phyloP scores from a whole-genome alignment of 2,888 invertebrate genomes.

The Zeuzera pyrina region DNA sequence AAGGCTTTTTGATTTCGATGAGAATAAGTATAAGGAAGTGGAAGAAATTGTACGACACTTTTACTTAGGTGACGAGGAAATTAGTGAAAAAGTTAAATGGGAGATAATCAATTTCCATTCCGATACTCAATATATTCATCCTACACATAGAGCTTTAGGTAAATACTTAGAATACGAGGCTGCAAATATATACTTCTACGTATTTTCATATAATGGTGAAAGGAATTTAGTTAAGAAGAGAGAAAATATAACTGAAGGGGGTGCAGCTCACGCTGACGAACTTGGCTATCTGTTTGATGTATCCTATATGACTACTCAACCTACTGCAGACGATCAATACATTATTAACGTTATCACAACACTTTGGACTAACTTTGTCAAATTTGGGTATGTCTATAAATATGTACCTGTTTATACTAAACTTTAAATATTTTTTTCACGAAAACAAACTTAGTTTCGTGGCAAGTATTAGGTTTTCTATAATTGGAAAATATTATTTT shows the following conservation, averaged over 20 bases:
- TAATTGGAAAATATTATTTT: no score
- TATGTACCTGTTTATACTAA: no score
- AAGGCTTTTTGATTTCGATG: slow-evolving; percentile 16
- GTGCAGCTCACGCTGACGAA: slow-evolving; percentile 39
- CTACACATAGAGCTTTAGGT: no score
- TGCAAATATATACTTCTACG: slow-evolving; percentile 36
- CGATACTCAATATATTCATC: slow-evolving; percentile 24
- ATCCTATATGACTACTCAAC: slow-evolving; percentile 10
- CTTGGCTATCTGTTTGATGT: slow-evolving; percentile 36
- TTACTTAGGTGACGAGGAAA: slow-evolving; percentile 34
- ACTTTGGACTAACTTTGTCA: slow-evolving; percentile 53
- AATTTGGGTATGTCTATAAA: slow-evolving; percentile 32
- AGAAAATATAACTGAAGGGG: slow-evolving; percentile 7
- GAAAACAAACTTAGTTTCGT: no score
- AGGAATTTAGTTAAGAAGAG: slow-evolving; percentile 9
- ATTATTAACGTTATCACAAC: slow-evolving; percentile 38
- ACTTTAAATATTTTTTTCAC: no score
- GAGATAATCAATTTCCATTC: slow-evolving; percentile 25
- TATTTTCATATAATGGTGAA: slow-evolving; percentile 37
- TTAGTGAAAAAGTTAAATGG: slow-evolving; percentile 16
- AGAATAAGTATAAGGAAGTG: slow-evolving; percentile 16
- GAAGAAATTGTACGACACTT: slow-evolving; percentile 22
- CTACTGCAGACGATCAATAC: slow-evolving; percentile 34
- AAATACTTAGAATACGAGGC: no score
- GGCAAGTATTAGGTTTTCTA: no score